These are phyloP conservation scores for Musca domestica DNA, from an alignment of 1,140 invertebrate species.

Conservation along the genomic window DNA sequence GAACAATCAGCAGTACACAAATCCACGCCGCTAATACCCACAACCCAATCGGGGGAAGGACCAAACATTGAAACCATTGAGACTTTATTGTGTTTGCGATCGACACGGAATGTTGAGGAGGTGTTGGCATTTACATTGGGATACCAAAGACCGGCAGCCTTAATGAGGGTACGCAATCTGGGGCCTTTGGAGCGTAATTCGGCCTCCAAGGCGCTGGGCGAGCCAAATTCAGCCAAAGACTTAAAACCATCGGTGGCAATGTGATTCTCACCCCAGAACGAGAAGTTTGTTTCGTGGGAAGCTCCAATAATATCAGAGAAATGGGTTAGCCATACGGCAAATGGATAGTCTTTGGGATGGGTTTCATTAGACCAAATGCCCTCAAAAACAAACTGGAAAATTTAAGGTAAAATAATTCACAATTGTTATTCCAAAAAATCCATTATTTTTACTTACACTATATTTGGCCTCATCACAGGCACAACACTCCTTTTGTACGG, in stretches of 20 bases:
- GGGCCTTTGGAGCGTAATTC: slow-evolving; percentile 82
- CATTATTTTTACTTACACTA: slow-evolving; percentile 60
- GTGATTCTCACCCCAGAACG: slow-evolving; percentile 91
- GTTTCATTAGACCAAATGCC: slow-evolving; percentile 95
- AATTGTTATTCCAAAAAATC: neutral
- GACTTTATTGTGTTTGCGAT: slow-evolving; percentile 82
- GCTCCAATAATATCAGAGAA: slow-evolving; percentile 98
- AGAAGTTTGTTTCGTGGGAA: slow-evolving; percentile 85
- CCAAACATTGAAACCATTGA: slow-evolving; percentile 94
- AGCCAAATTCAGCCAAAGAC: slow-evolving; percentile 68
- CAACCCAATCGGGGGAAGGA: slow-evolving; percentile 94
- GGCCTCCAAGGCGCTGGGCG: slow-evolving; percentile 83
- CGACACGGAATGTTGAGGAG: slow-evolving; percentile 80
- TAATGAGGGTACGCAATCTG: slow-evolving; percentile 88
- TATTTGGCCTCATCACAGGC: slow-evolving; percentile 92
- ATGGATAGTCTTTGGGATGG: slow-evolving; percentile 96
- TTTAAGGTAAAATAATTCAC: neutral
- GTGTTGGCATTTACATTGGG: slow-evolving; percentile 88
- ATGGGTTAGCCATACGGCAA: slow-evolving; percentile 85
- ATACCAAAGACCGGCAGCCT: slow-evolving; percentile 91
- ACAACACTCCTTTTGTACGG: slow-evolving; percentile 70
- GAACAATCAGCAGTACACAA: slow-evolving; percentile 85
- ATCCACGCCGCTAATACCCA: slow-evolving; percentile 84
- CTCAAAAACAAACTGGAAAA: slow-evolving; percentile 79
- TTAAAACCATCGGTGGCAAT: slow-evolving; percentile 89